These are phyloP conservation scores for Drosophila tani DNA, from an alignment of 1,140 invertebrate species.

Conservation along the genomic window DNA sequence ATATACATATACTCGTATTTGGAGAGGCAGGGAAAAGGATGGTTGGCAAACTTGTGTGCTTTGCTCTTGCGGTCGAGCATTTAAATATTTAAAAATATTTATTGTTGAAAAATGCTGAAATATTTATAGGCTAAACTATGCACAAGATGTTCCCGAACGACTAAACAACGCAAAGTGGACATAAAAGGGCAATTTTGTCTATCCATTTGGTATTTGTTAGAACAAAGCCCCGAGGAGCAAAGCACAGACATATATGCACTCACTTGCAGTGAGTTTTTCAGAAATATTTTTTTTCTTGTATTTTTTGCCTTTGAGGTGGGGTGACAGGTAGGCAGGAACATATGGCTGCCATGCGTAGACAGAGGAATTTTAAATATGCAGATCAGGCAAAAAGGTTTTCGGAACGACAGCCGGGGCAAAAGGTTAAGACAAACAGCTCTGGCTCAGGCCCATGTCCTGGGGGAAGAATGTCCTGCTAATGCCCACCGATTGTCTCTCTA, in stretches of 20 bases:
- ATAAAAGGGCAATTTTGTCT: slow-evolving; percentile 45
- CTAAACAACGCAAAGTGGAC: slow-evolving; percentile 30
- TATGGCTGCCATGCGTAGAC: slow-evolving; percentile 56
- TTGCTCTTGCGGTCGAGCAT: slow-evolving; percentile 58
- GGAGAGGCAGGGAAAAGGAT: background rate
- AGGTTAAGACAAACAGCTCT: slow-evolving; percentile 63
- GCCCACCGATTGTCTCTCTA: slow-evolving; percentile 44
- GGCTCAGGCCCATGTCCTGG: slow-evolving; percentile 28
- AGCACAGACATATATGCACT: slow-evolving; percentile 29
- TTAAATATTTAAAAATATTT: slow-evolving; percentile 80
- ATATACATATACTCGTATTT: background rate
- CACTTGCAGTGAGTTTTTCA: slow-evolving; percentile 31
- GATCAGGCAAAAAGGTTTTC: slow-evolving; percentile 67
- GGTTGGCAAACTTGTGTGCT: slow-evolving; percentile 42
- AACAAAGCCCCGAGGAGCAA: slow-evolving; percentile 45
- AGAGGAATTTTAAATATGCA: slow-evolving; percentile 71
- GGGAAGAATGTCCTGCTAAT: slow-evolving; percentile 51
- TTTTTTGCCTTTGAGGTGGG: slow-evolving; percentile 8
- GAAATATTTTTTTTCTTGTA: slow-evolving; percentile 11
- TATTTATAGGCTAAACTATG: slow-evolving; percentile 72
- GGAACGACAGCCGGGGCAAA: slow-evolving; percentile 28
- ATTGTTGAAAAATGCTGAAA: slow-evolving; percentile 74
- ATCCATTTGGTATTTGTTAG: slow-evolving; percentile 49
- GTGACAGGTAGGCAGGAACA: slow-evolving; percentile 27
- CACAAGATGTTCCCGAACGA: slow-evolving; percentile 39